phyloP scores from a whole-genome alignment of 2,113 vertebrate species.

The Anoplopoma fimbria region DNA sequence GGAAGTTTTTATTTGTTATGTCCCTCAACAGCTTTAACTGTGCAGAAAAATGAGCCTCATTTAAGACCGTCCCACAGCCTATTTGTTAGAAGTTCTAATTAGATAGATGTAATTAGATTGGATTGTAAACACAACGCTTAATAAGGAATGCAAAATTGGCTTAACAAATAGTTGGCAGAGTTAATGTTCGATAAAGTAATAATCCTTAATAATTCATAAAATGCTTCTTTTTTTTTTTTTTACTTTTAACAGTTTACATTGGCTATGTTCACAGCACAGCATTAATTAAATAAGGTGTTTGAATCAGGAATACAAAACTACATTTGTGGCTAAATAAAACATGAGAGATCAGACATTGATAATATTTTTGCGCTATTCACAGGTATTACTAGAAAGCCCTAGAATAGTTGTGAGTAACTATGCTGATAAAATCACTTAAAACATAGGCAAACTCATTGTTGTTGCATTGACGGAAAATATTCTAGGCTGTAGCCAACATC shows the following conservation, averaged over 20 bases:
- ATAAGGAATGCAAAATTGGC: constrained; percentile 31
- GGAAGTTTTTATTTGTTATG: background rate
- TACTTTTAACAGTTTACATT: background rate
- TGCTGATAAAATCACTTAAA: background rate
- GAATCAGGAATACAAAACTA: background rate
- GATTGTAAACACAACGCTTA: constrained; percentile 39
- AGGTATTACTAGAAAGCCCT: background rate
- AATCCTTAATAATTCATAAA: constrained; percentile 19
- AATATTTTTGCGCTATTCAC: background rate
- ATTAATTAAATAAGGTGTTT: background rate
- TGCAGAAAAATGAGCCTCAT: constrained; percentile 19
- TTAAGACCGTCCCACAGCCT: constrained; percentile 16
- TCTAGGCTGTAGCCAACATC: background rate
- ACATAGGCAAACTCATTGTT: background rate
- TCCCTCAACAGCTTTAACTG: background rate
- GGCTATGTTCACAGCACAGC: background rate
- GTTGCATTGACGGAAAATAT: background rate
- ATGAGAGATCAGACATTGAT: constrained; percentile 1
- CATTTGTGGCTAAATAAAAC: background rate
- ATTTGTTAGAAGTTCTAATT: constrained; percentile 33
- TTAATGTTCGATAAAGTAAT: constrained; percentile 12
- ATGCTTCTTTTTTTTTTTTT: background rate
- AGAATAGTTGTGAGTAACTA: background rate
- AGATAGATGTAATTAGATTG: constrained; percentile 42
- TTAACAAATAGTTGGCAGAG: constrained; percentile 5